These are phyloP conservation scores for Bellardia bayeri DNA, from an alignment of 2,888 invertebrate genomes.

Conservation along the genomic window DNA sequence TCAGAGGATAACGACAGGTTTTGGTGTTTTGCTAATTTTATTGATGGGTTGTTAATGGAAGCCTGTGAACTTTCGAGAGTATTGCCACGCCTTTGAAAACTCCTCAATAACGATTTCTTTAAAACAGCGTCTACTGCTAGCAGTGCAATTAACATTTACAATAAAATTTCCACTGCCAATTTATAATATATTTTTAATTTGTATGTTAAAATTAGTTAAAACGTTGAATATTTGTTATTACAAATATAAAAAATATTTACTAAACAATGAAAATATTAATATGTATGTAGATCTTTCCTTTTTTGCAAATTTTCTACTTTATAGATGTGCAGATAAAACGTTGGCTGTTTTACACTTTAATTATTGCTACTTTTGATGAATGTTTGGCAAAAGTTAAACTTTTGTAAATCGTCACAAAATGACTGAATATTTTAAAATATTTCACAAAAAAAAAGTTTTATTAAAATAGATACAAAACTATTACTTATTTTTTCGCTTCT, in stretches of 20 bases:
- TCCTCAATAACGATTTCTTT: conserved; percentile 69
- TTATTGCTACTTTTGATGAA: neutral
- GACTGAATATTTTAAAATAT: neutral
- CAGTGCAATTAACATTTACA: conserved; percentile 82
- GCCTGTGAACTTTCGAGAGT: conserved; percentile 57
- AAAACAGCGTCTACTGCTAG: conserved; percentile 78
- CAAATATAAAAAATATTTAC: conserved; percentile 11
- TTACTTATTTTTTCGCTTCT: conserved; percentile 29
- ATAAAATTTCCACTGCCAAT: conserved; percentile 54
- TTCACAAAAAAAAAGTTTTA: neutral
- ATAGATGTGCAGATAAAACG: neutral
- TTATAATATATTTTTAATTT: neutral
- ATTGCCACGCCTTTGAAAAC: conserved; percentile 79
- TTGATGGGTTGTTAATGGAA: conserved; percentile 64
- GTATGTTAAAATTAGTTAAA: neutral
- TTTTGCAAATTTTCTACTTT: neutral
- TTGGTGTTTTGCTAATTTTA: neutral
- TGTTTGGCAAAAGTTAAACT: conserved; percentile 9
- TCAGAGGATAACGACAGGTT: neutral
- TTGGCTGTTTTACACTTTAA: conserved; percentile 14
- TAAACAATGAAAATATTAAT: neutral
- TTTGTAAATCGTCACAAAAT: neutral
- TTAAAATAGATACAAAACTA: conserved; percentile 12
- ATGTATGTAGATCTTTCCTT: neutral
- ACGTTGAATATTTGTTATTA: neutral